These are phyloP conservation scores for Microctenopoma lineatum DNA, from an alignment of 2,797 vertebrate genomes.

Conservation along the genomic window DNA sequence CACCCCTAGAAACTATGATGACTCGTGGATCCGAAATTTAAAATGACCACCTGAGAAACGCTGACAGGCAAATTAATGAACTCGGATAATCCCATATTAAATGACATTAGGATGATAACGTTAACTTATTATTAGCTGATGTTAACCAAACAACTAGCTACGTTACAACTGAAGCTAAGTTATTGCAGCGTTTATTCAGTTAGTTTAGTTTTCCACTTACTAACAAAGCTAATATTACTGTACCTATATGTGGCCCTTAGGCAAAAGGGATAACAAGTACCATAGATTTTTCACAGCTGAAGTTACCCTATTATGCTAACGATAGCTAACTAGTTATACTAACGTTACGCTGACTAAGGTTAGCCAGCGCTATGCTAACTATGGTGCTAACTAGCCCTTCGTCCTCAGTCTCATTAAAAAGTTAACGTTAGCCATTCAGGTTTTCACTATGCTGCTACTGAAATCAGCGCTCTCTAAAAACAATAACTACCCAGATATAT, in stretches of 20 bases:
- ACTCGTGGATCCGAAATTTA: not conserved
- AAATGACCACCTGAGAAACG: not conserved
- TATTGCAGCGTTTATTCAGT: not conserved
- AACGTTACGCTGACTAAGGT: constrained; percentile 34
- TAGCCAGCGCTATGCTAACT: constrained; percentile 60
- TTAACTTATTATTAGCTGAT: not conserved
- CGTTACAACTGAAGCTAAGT: constrained; percentile 1
- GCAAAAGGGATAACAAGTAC: not conserved
- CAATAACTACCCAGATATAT: constrained; percentile 4
- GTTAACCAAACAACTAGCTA: constrained; percentile 13
- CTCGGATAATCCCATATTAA: not conserved
- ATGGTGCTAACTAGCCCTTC: constrained; percentile 53
- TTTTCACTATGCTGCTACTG: not conserved
- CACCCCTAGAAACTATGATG: constrained; percentile 5
- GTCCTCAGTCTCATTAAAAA: constrained; percentile 33
- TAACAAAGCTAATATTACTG: not conserved
- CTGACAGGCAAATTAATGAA: not conserved
- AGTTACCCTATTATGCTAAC: constrained; percentile 18
- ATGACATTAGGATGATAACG: not conserved
- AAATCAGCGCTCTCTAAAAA: constrained; percentile 18
- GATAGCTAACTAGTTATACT: constrained; percentile 20
- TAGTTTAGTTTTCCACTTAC: constrained; percentile 4
- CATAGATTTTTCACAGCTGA: not conserved
- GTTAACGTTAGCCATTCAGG: constrained; percentile 31
- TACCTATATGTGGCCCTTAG: not conserved